Conservation (phyloP, 2,888 invertebrate species). For the Agrotis ipsilon region DNA sequence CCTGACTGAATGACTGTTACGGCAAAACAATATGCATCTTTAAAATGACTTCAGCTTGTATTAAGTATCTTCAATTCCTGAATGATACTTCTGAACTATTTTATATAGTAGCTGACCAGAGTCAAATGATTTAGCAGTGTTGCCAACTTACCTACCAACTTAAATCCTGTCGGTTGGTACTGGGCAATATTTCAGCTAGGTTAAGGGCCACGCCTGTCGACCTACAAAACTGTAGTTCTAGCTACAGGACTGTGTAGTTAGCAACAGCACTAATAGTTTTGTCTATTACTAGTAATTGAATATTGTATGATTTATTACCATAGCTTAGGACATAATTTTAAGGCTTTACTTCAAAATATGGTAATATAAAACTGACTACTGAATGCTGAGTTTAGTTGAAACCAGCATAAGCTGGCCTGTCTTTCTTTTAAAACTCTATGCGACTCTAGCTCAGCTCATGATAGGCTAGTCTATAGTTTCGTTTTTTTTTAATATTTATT, state of each 20-base stretch:
- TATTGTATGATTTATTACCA: neutral
- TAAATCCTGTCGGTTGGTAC: neutral
- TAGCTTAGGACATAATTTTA: neutral
- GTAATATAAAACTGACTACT: no score
- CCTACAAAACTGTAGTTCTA: neutral
- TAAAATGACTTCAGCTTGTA: no score
- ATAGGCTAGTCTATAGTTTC: no score
- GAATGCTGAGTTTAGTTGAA: no score
- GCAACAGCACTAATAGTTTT: neutral
- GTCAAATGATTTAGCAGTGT: constrained; percentile 2
- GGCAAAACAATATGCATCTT: no score
- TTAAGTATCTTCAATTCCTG: no score
- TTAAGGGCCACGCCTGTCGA: neutral
- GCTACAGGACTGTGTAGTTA: neutral
- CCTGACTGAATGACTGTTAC: no score
- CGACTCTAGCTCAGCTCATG: no score
- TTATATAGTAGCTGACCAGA: neutral
- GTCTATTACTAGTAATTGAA: neutral
- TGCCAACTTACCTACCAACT: constrained; percentile 11
- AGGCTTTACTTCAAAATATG: neutral
- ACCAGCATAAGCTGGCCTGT: no score
- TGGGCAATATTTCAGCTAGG: constrained; percentile 22
- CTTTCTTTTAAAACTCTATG: no score
- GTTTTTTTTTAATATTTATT: neutral
- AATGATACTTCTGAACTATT: constrained; percentile 3